Percentiles rank a stretch among this genome's conserved stretches.
Conservation (phyloP, 1,140 invertebrate species). For the Calycopis cecrops region DNA sequence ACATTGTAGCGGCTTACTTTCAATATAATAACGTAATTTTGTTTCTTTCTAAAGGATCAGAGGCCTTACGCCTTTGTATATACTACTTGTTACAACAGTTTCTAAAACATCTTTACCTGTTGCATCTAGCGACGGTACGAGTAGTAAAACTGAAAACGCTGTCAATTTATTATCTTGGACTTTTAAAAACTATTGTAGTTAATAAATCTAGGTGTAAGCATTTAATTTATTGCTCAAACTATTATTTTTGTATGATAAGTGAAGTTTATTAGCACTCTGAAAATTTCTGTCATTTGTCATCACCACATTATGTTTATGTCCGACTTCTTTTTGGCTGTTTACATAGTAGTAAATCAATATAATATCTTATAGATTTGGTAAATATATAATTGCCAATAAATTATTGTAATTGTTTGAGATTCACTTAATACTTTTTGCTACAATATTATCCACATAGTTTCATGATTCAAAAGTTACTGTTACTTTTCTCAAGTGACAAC, state of each 20-base stretch:
- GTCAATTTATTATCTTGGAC: slow-evolving; percentile 67
- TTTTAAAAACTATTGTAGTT: slow-evolving; percentile 46
- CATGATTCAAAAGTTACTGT: neutral
- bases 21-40: slow-evolving; percentile 20
- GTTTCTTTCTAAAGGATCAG: slow-evolving; percentile 21
- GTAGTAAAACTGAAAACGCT: slow-evolving; percentile 55
- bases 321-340: neutral
- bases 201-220: slow-evolving; percentile 23
- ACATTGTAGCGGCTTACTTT: slow-evolving; percentile 26
- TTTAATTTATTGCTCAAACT: slow-evolving; percentile 24
- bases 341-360: no score
- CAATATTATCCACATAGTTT: no score
- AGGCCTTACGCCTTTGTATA: slow-evolving; percentile 21
- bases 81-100: slow-evolving; percentile 11
- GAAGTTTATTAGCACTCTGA: neutral
- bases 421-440: no score
- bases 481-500: slow-evolving; percentile 3
- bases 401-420: no score
- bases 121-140: slow-evolving; percentile 17
- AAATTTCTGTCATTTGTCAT: neutral
- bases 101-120: slow-evolving; percentile 20
- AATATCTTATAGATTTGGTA: no score
- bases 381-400: no score
- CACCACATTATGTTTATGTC: neutral
- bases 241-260: slow-evolving; percentile 10